Evolutionary conservation across 2,797 vertebrate genomes (phyloP).

Genomic region (Leucoraja ocellata): DNA sequence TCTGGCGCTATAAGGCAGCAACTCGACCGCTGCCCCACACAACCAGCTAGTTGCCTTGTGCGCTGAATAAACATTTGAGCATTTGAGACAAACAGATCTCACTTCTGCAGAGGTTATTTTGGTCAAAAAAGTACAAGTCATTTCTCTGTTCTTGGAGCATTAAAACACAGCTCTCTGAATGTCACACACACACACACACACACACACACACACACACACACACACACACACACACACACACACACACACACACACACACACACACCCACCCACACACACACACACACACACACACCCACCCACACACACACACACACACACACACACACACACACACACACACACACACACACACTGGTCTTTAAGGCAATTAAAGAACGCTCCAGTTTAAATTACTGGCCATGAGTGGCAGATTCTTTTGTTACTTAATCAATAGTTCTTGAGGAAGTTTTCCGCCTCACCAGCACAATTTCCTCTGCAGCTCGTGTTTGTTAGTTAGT

Average conservation of each 20-base stretch:
- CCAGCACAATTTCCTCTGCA: not conserved
- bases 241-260: not conserved
- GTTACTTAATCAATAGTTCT: constrained; percentile 32
- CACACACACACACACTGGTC: not conserved
- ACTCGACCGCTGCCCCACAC: too few relatives aligned
- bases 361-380: constrained; percentile 14
- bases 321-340: too few relatives aligned
- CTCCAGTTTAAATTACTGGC: constrained; percentile 27
- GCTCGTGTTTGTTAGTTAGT: not conserved
- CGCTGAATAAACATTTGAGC: not conserved
- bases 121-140: not conserved
- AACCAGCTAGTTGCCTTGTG: not conserved
- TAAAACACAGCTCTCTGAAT: not conserved
- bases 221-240: too few relatives aligned
- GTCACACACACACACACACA: not conserved
- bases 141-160: not conserved
- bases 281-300: too few relatives aligned
- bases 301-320: not conserved
- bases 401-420: not conserved
- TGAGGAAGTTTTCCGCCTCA: constrained; percentile 6
- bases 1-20: too few relatives aligned
- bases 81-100: not conserved
- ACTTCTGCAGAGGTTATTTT: not conserved
- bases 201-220: too few relatives aligned
- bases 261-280: not conserved